These are phyloP conservation scores for Austrofundulus limnaeus DNA, from an alignment of 2,113 vertebrate species.

Conservation along the genomic window DNA sequence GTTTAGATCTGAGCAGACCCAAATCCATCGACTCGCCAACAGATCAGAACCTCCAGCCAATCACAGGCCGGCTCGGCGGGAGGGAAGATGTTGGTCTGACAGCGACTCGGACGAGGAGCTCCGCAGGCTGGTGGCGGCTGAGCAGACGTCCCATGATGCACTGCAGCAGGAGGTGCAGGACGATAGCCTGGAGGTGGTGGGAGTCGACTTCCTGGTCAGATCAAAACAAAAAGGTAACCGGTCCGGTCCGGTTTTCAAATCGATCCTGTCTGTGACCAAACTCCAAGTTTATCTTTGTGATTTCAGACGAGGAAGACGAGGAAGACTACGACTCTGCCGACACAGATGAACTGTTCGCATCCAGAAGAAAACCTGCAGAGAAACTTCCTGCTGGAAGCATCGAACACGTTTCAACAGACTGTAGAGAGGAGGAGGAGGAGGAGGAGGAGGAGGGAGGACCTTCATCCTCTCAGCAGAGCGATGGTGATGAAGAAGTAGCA, in stretches of 20 bases:
- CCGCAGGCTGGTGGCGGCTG: constrained; percentile 57
- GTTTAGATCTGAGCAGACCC: constrained; percentile 10
- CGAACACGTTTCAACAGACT: not conserved
- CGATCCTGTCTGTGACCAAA: too few species aligned
- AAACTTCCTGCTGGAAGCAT: not conserved
- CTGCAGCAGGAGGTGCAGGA: constrained; percentile 18
- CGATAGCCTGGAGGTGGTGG: constrained; percentile 85
- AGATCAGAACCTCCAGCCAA: not conserved
- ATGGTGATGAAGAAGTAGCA: constrained; percentile 25
- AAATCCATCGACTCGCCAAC: constrained; percentile 14
- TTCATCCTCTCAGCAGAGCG: not conserved
- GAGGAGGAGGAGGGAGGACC: constrained; percentile 19
- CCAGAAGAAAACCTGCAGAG: constrained; percentile 48
- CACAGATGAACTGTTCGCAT: constrained; percentile 88
- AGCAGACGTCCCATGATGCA: constrained; percentile 53
- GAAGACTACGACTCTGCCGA: constrained; percentile 85
- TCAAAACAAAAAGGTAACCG: constrained; percentile 45
- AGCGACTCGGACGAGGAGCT: constrained; percentile 86
- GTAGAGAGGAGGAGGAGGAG: constrained; percentile 9
- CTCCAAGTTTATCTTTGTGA: not conserved
- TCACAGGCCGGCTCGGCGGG: constrained; percentile 1
- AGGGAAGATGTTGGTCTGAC: constrained; percentile 25
- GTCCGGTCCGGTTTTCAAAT: too few species aligned
- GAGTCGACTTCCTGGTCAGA: constrained; percentile 78
- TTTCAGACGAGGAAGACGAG: constrained; percentile 52